Evolutionary conservation across 2,888 invertebrate genomes (phyloP).

Genomic region (Anticlea derivata): DNA sequence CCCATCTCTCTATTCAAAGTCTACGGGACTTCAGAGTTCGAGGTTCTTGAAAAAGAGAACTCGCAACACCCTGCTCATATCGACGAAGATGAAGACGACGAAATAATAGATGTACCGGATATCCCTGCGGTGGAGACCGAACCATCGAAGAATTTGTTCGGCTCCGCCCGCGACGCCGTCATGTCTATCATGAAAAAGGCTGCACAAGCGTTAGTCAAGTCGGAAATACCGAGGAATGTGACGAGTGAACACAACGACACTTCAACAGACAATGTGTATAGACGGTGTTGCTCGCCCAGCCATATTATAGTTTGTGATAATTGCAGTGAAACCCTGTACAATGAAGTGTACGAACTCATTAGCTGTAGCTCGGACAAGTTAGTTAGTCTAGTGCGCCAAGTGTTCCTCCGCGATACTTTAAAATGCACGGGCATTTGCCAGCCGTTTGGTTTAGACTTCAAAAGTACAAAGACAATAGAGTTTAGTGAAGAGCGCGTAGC

Average conservation of each 20-base stretch:
- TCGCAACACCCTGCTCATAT: conserved; percentile 85
- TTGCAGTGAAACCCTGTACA: conserved; percentile 88
- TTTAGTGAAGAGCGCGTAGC: conserved; percentile 78
- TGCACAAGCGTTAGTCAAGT: conserved; percentile 92
- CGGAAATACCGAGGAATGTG: conserved; percentile 85
- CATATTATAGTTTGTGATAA: conserved; percentile 89
- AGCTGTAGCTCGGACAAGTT: conserved; percentile 87
- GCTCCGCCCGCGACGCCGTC: conserved; percentile 95
- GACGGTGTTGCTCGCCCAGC: conserved; percentile 88
- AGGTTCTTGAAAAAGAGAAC: conserved; percentile 93
- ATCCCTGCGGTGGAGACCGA: conserved; percentile 74
- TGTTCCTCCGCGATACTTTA: conserved; percentile 85
- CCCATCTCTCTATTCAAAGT: conserved; percentile 97
- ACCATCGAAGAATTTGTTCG: conserved; percentile 89
- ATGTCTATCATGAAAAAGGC: conserved; percentile 96
- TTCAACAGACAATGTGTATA: conserved; percentile 66
- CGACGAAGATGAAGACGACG: conserved; percentile 87
- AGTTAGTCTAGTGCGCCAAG: conserved; percentile 83
- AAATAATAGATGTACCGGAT: conserved; percentile 84
- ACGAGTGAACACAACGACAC: conserved; percentile 77
- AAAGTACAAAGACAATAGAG: conserved; percentile 80
- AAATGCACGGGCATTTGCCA: conserved; percentile 85
- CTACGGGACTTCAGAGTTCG: conserved; percentile 96
- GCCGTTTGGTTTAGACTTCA: conserved; percentile 85
- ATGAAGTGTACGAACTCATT: conserved; percentile 88